Evolutionary conservation across 2,888 invertebrate species (phyloP), one percentile per base, ranked within the genome.

Genomic region (Escarpia spicata): DNA sequence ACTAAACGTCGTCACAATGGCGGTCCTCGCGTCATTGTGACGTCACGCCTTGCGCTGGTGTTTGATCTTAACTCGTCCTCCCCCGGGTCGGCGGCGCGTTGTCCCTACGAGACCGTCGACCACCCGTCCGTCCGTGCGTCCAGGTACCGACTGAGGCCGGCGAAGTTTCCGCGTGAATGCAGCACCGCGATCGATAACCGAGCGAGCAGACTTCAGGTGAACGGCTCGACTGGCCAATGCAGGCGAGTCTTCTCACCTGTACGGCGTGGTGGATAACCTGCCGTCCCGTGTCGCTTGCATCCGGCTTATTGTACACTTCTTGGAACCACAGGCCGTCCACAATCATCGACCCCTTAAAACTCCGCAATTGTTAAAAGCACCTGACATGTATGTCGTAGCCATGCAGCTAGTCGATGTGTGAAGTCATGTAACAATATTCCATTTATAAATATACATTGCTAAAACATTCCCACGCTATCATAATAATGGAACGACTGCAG

Each of bases 201-300:
- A 15, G 75, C 75, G 4, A 75, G n/a, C 75, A 75, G 75, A 75
- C 75, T 75, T 75, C 75, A 75, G 75, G 75, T 75, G 75, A 75
- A 75, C 75, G 75, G 75, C 75, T 75, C 75, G 26, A 26, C 75
- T 26, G 75, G 75, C 75, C 19, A 75, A 75, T 75, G 26, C 75
- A 75, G 75, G 75, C 75, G 75, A 26, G 75, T 75, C 75, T 26
- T 75, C 75, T 75, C 75, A 75, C 75, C 75, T 75, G 75, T 75
- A 75, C n/a, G 75, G 75, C 75, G 75, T 6, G n/a, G 26, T 26
- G 75, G n/a, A 26, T 4, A 75, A 75, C n/a, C 75, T 6, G 75
- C 75, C 75, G 75, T 75, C 75, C 75, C 75, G 26, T n/a, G 75
- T 75, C 75, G 75, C 75, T 15, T 2, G n/a, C 75, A 26, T 75